Conservation (phyloP, 2,797 vertebrate species). For the Todus mexicanus region DNA sequence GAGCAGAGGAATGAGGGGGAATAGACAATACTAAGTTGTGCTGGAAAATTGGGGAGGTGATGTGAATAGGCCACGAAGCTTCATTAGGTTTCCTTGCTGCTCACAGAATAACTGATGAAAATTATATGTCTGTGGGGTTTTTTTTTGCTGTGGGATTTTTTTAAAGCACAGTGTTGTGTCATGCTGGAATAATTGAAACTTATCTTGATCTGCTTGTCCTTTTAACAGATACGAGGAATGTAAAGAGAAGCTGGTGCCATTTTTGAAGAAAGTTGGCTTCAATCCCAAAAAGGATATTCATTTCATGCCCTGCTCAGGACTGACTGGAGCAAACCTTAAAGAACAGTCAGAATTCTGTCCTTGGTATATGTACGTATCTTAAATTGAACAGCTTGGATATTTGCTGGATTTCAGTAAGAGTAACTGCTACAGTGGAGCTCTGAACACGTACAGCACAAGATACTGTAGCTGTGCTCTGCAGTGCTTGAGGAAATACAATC, state of each 20-base stretch:
- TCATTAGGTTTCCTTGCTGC: neutral
- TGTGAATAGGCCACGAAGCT: neutral
- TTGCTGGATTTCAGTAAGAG: neutral
- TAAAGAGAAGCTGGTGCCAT: slow-evolving; percentile 98
- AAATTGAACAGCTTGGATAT: neutral
- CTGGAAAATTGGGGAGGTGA: neutral
- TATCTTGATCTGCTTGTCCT: slow-evolving; percentile 11
- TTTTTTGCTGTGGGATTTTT: no score
- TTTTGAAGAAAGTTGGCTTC: slow-evolving; percentile 98
- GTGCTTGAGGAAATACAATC: neutral
- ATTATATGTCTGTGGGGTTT: neutral
- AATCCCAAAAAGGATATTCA: slow-evolving; percentile 98
- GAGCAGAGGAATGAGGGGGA: neutral
- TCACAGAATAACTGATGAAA: neutral
- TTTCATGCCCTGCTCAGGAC: slow-evolving; percentile 98
- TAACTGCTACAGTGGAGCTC: neutral
- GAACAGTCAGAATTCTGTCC: slow-evolving; percentile 90
- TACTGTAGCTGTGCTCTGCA: neutral
- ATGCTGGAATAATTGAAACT: neutral
- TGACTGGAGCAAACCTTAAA: slow-evolving; percentile 96
- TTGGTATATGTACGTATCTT: slow-evolving; percentile 91
- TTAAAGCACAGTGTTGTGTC: neutral
- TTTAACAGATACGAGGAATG: slow-evolving; percentile 93
- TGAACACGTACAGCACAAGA: neutral
- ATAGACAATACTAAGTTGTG: neutral